Evolutionary conservation across 1,140 invertebrate species (phyloP).

Genomic region (Globodera ellingtonae): DNA sequence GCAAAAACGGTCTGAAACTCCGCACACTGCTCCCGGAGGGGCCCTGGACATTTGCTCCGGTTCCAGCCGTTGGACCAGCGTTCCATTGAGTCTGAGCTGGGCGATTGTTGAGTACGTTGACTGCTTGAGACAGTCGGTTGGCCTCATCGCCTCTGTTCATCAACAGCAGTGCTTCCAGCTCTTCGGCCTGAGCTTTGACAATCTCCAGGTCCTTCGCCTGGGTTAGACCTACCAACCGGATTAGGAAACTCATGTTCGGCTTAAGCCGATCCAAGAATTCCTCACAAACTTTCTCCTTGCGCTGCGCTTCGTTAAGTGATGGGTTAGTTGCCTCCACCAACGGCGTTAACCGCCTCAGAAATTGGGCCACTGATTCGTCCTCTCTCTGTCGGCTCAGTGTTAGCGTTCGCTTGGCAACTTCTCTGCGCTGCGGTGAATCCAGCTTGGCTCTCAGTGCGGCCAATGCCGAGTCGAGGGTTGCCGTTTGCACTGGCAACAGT

Average conservation of each 20-base stretch:
- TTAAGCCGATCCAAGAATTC: slow-evolving; percentile 6
- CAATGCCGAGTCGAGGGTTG: background rate
- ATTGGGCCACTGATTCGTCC: background rate
- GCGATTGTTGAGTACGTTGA: no score
- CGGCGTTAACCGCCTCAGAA: background rate
- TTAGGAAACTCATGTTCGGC: slow-evolving; percentile 11
- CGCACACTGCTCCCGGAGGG: no score
- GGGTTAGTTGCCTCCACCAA: background rate
- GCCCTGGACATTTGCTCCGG: no score
- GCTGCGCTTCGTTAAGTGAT: background rate
- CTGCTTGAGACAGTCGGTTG: no score
- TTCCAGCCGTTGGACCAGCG: no score
- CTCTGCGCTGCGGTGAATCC: slow-evolving; percentile 1
- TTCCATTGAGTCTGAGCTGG: no score
- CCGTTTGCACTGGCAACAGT: background rate
- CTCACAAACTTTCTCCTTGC: slow-evolving; percentile 18
- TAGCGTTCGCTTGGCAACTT: background rate
- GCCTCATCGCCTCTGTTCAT: no score
- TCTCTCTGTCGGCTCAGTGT: background rate
- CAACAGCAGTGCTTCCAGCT: background rate
- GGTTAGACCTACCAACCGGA: background rate
- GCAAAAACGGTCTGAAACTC: no score
- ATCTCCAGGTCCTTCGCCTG: background rate
- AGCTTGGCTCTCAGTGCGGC: background rate
- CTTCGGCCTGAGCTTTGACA: slow-evolving; percentile 2